Percentiles rank a stretch among this genome's conserved stretches.
phyloP scores from a whole-genome alignment of 2,888 invertebrate genomes.

The Invenusta paracnida region DNA sequence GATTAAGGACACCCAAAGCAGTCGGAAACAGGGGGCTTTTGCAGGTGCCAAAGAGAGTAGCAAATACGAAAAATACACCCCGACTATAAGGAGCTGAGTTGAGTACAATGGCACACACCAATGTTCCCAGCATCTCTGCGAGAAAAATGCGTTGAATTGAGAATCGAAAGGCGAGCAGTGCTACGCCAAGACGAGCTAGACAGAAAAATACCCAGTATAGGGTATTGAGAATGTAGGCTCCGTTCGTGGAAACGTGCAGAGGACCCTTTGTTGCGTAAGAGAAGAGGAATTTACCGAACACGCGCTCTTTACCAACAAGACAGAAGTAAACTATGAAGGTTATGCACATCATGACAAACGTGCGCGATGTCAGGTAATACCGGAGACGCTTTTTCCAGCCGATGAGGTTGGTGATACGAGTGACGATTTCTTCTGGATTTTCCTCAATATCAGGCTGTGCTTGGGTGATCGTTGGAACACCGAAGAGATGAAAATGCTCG shows the following conservation, averaged over 20 bases:
- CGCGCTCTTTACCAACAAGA: constrained; percentile 33
- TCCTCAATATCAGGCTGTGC: neutral
- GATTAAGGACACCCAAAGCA: constrained; percentile 24
- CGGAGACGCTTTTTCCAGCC: neutral
- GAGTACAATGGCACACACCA: neutral
- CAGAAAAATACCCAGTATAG: constrained; percentile 32
- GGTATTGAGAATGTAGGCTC: constrained; percentile 28
- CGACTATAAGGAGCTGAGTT: neutral
- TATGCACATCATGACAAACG: constrained; percentile 1
- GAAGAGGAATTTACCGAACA: constrained; percentile 34
- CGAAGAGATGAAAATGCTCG: neutral
- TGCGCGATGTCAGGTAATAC: neutral
- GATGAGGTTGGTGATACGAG: neutral
- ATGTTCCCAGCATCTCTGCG: constrained; percentile 28
- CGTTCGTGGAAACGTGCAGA: neutral
- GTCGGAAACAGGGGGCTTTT: constrained; percentile 40
- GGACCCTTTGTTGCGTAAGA: constrained; percentile 15
- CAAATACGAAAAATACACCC: constrained; percentile 24
- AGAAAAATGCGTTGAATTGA: neutral
- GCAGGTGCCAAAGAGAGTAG: constrained; percentile 28
- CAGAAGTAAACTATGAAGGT: neutral
- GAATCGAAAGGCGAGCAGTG: constrained; percentile 2
- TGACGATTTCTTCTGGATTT: neutral
- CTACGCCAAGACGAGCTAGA: constrained; percentile 5
- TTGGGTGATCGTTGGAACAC: neutral